phyloP scores from a whole-genome alignment of 2,888 invertebrate species.

The Ophion costatus region DNA sequence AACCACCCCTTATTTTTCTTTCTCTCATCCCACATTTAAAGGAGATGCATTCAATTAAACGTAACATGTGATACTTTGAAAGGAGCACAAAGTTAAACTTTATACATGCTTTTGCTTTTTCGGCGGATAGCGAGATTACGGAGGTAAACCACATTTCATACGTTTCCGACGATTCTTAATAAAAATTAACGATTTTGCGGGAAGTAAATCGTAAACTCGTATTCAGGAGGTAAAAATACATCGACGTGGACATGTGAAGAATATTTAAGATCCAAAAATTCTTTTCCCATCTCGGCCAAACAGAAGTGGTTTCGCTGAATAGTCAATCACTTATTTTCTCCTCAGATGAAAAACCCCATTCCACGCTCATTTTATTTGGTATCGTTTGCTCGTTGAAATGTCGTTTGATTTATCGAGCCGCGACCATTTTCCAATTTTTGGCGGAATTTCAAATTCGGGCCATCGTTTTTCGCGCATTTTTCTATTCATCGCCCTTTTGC shows the following conservation, averaged over 20 bases:
- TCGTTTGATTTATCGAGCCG: neutral
- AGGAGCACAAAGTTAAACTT: too few relatives aligned
- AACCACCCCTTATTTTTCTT: too few relatives aligned
- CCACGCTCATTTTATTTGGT: neutral
- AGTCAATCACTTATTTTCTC: too few relatives aligned
- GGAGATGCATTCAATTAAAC: too few relatives aligned
- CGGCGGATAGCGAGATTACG: too few relatives aligned
- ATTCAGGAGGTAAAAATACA: neutral
- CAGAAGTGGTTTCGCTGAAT: neutral
- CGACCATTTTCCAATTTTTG: neutral
- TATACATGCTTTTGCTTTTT: too few relatives aligned
- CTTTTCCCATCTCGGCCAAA: neutral
- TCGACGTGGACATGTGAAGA: neutral
- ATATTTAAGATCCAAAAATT: neutral
- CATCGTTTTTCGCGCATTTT: neutral
- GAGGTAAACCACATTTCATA: too few relatives aligned
- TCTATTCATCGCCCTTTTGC: neutral
- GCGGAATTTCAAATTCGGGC: neutral
- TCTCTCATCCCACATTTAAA: too few relatives aligned
- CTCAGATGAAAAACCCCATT: neutral
- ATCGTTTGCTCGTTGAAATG: neutral
- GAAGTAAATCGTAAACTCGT: neutral
- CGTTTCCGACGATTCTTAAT: neutral
- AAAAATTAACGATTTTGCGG: neutral
- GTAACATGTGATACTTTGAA: too few relatives aligned